Evolutionary conservation across 2,113 vertebrate genomes (phyloP), one percentile per base, ranked within the genome.

Genomic region (Egretta garzetta): DNA sequence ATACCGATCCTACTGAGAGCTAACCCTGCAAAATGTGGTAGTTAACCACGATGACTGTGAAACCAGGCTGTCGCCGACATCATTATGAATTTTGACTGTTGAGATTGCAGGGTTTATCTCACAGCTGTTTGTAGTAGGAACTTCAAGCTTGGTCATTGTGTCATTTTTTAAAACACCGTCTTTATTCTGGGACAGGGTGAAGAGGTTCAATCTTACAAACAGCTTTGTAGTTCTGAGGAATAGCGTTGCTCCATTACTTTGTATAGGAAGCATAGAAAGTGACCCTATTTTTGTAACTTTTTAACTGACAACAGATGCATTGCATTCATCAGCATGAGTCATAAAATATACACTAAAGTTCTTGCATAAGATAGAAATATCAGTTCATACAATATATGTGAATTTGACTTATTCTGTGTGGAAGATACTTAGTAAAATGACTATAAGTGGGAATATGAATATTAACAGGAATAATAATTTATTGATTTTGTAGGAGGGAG

Each of bases 401-500:
- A 75, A 73, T 56, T 80, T 80, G 45, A 9, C 32, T 63, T 28
- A 28, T 70, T 86, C 50, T 49, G 6, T 66, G 30, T 75, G 52
- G 22, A 89, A 77, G 32, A 19, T 66, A 67, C 6, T 90, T 63
- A 45, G 53, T 88, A 49, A 50, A 79, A 43, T 81, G 0, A 22
- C 9, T 88, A 8, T 56, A 24, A 89, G 41, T 52, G 80, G 56
- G 37, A 73, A 59, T 67, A 45, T 60, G 3, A 77, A 33, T 45
- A 83, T 72, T 72, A 80, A 88, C 71, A 55, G 64, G 86, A 93
- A 92, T 73, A 71, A 59, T 81, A 56, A 52, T 60, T 68, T 96
- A 23, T 39, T 83, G 16, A 2, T 89, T 98, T 97, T 91, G 28
- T 97, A 99, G 99, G 85, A 96, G 97, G 93, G 56, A 96, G 95